Percentiles rank a stretch among this genome's conserved stretches.
Conservation (phyloP, 2,113 vertebrate species). For the Sinocyclocheilus anshuiensis region DNA sequence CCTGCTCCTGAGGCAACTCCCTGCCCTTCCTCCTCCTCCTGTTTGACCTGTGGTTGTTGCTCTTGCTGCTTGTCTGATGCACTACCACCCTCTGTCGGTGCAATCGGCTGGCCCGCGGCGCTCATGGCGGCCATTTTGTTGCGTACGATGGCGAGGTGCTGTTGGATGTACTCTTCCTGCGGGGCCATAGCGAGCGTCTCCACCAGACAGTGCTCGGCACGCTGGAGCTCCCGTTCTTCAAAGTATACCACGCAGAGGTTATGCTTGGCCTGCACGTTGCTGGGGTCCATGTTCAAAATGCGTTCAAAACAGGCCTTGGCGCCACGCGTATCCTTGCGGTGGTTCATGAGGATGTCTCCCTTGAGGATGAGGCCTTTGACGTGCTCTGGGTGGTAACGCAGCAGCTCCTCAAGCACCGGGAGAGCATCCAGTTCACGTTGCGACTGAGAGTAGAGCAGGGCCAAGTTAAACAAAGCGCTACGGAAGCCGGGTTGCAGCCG, state of each 20-base stretch:
- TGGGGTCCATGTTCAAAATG: constrained; percentile 88
- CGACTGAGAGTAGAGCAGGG: constrained; percentile 92
- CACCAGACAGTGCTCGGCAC: constrained; percentile 89
- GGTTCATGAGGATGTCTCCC: constrained; percentile 99
- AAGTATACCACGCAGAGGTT: constrained; percentile 98
- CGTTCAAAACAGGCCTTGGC: constrained; percentile 91
- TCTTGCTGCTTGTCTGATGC: constrained; percentile 44
- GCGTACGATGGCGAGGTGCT: constrained; percentile 91
- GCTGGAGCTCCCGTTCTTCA: constrained; percentile 89
- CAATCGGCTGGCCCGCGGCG: constrained; percentile 70
- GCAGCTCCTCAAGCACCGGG: constrained; percentile 87
- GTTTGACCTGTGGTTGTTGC: constrained; percentile 46
- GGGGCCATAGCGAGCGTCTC: constrained; percentile 91
- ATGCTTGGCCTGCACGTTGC: constrained; percentile 95
- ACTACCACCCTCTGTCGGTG: constrained; percentile 58
- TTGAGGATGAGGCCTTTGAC: constrained; percentile 96
- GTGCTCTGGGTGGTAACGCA: constrained; percentile 90
- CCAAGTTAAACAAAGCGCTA: constrained; percentile 95
- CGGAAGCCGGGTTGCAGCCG: constrained; percentile 87
- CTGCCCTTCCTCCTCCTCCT: constrained; percentile 66
- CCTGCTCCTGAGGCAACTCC: constrained; percentile 46
- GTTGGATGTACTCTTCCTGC: constrained; percentile 92
- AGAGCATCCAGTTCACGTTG: constrained; percentile 88
- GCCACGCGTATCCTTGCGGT: constrained; percentile 91
- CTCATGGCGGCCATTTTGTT: constrained; percentile 88